phyloP scores from a whole-genome alignment of 2,888 invertebrate species.

The Tetanocera ferruginea region DNA sequence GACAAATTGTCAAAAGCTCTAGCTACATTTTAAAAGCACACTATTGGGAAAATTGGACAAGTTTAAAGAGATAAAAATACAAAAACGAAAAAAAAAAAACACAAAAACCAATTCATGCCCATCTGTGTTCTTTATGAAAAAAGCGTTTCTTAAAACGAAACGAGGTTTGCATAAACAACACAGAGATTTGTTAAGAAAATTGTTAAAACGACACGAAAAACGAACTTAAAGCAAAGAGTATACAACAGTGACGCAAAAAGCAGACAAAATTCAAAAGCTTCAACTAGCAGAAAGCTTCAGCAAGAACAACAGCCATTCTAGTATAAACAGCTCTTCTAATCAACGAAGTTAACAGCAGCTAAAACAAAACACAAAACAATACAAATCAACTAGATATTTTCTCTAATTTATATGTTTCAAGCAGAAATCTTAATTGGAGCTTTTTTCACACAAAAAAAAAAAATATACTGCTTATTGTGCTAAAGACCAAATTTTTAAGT shows the following conservation, averaged over 20 bases:
- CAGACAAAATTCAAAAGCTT: neutral
- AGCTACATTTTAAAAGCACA: neutral
- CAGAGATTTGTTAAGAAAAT: conserved; percentile 48
- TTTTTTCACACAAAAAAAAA: no score
- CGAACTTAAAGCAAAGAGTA: neutral
- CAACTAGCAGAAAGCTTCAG: neutral
- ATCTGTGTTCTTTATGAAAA: conserved; percentile 51
- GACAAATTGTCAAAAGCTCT: conserved; percentile 1
- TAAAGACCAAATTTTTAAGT: no score
- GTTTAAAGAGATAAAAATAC: conserved; percentile 9
- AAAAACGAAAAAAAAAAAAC: conserved; percentile 23
- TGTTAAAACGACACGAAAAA: conserved; percentile 41
- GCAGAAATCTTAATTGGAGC: no score
- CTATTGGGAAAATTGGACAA: conserved; percentile 10
- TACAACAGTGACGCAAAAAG: neutral
- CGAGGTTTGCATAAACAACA: conserved; percentile 54
- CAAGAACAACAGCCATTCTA: neutral
- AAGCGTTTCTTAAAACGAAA: conserved; percentile 50
- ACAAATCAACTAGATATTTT: neutral
- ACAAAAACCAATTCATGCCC: conserved; percentile 15
- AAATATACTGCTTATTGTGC: no score
- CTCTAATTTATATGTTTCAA: neutral
- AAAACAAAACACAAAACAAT: conserved; percentile 4
- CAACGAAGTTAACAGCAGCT: neutral
- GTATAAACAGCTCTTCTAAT: neutral